Evolutionary conservation across 2,113 vertebrate genomes (phyloP).

Genomic region (Silurus glanis): DNA sequence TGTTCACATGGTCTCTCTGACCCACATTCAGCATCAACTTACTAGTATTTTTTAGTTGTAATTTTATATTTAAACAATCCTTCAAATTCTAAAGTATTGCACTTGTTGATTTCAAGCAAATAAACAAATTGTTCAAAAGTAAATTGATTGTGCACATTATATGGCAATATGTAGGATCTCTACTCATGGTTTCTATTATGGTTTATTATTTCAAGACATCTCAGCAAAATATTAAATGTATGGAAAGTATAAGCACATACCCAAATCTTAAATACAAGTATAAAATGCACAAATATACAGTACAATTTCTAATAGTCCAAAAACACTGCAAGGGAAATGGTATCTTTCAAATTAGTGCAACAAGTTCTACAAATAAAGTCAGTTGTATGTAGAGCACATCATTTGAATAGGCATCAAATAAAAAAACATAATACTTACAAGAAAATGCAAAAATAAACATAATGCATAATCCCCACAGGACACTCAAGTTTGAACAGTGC

Average conservation of each 20-base stretch:
- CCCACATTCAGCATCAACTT: not conserved
- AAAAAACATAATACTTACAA: not conserved
- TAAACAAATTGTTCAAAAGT: not conserved
- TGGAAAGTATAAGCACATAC: not conserved
- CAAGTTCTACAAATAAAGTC: not conserved
- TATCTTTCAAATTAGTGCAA: not conserved
- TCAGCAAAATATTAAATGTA: not conserved
- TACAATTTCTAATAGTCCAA: not conserved
- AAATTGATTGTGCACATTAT: not conserved
- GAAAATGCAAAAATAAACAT: not conserved
- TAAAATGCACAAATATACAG: not conserved
- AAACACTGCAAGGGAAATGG: not conserved
- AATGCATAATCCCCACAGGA: not conserved
- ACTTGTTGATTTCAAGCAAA: not conserved
- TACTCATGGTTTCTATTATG: not conserved
- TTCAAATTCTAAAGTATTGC: not conserved
- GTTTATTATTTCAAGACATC: not conserved
- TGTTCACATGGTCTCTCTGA: not conserved
- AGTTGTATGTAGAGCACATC: not conserved
- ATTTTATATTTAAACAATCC: not conserved
- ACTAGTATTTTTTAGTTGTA: not conserved
- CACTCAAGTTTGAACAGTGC: not conserved
- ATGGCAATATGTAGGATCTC: not conserved
- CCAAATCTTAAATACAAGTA: not conserved
- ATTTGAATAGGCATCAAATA: not conserved